Percentiles rank a stretch among this genome's conserved stretches.
These are phyloP conservation scores for Charaxes varanes DNA, from an alignment of 1,140 invertebrate genomes.

Conservation along the genomic window DNA sequence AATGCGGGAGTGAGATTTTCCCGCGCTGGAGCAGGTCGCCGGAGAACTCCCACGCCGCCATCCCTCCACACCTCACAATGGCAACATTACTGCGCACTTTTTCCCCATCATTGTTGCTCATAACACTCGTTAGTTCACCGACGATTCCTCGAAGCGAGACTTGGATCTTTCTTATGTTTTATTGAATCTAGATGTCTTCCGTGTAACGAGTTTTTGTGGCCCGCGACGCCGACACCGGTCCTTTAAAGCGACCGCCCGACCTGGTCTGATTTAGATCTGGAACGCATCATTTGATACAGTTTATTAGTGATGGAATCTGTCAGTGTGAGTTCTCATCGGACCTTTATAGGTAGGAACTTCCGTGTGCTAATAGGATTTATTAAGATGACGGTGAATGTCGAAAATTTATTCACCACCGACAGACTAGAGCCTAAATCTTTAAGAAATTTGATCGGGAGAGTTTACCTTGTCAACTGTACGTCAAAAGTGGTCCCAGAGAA, in stretches of 20 bases:
- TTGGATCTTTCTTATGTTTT: slow-evolving; percentile 49
- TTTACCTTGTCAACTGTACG: too few relatives aligned
- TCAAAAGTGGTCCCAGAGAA: too few relatives aligned
- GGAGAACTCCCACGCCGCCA: slow-evolving; percentile 52
- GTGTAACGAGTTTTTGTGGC: slow-evolving; percentile 44
- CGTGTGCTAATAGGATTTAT: slow-evolving; percentile 2
- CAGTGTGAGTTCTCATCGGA: too few relatives aligned
- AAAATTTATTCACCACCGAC: too few relatives aligned
- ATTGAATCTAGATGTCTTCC: slow-evolving; percentile 55
- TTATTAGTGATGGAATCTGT: neutral
- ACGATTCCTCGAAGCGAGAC: slow-evolving; percentile 56
- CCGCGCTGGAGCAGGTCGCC: slow-evolving; percentile 43
- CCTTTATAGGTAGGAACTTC: too few relatives aligned
- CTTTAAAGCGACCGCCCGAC: slow-evolving; percentile 34
- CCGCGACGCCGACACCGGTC: slow-evolving; percentile 30
- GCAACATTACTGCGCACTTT: slow-evolving; percentile 55
- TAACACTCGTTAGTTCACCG: slow-evolving; percentile 47
- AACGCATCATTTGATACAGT: slow-evolving; percentile 20
- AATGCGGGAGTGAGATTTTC: slow-evolving; percentile 46
- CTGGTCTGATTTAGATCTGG: slow-evolving; percentile 40
- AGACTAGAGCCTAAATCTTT: too few relatives aligned
- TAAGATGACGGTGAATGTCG: too few relatives aligned
- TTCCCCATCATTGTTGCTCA: slow-evolving; percentile 53
- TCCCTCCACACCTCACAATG: slow-evolving; percentile 55
- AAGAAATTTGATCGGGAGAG: too few relatives aligned